Evolutionary conservation across 2,113 vertebrate species (phyloP), one percentile per base, ranked within the genome.

Genomic region (Vulpes vulpes): DNA sequence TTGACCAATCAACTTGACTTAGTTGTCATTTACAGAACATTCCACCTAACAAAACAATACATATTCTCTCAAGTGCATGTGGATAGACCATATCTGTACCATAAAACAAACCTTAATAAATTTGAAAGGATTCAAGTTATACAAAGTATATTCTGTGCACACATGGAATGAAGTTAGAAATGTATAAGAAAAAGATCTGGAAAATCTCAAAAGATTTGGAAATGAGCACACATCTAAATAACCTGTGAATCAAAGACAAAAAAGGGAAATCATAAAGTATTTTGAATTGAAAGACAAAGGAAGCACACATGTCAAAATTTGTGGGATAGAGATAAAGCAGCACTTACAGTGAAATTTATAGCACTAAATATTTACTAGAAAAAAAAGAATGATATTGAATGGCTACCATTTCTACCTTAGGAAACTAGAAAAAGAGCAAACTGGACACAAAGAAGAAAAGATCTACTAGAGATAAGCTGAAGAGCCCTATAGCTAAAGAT

Each of bases 121-220:
- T 88, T 57, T 81, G 53, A 88, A 92, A 81, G 19, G 32, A 64
- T 87, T 92, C 74, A 80, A 62, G 15, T 81, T 92, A 43, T 74
- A 81, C 11, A 62, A 88, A 88, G 65, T 89, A 65, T 88, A 38
- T 93, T 65, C 10, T 73, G 65, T 88, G 65, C 35, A 27, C 51
- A 95, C 86, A 76, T n/a, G 30, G 51, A 89, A 59, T 60, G 51
- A 89, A 93, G 67, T 89, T 73, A 89, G 51, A 76, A 80, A 64
- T 73, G 3, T 5, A 0, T 88, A 86, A 81, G 30, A 62, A 55
- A 91, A 87, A 95, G 38, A 59, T 25, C 10, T 73, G 17, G 55
- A 19, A 92, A 95, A 87, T 92, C 17, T 8, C 53, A 64, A 32
- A 69, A 32, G 79, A 87, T 87, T 69, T 96, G 22, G 27, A 76